Evolutionary conservation across 2,797 vertebrate genomes (phyloP), one percentile per base, ranked within the genome.

Genomic region (Vultur gryphus): DNA sequence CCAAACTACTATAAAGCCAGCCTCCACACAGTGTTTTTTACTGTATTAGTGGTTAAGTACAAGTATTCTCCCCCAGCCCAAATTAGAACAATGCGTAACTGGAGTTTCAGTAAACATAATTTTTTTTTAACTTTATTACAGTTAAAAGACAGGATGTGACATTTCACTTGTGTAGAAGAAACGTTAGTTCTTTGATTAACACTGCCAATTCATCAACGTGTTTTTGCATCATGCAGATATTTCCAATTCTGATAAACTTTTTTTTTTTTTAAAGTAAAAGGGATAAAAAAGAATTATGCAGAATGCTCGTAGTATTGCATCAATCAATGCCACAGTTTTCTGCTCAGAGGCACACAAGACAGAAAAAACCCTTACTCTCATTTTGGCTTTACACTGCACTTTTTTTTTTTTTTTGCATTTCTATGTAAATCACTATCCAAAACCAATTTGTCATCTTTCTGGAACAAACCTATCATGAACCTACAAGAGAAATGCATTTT

Each of bases 251-350:
- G 9, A 46, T 16, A 28, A 23, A 19, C 37, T 89, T 87, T 95
- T 88, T 84, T 66, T 87, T 76, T 61, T 85, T 77, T 66, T 59
- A 44, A 96, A 95, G 49, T 51, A 85, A 77, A 96, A 92, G 59
- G 59, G 59, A 55, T 70, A 77, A 73, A 89, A 86, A 62, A 39
- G 19, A 89, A 92, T 86, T 51, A 39, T 87, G 41, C 24, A 48
- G 73, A 77, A 75, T 84, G 62, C 66, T 97, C 25, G 80, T 14
- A 96, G 86, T 69, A 76, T 81, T 64, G 25, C 84, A 97, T 97
- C 97, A 94, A 96, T 97, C 95, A 97, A 92, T 96, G 96, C 11
- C 96, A 95, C 16, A 7, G 13, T 69, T 95, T 97, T 62, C 85
- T 96, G 84, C 84, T 96, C 93, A 95, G 84, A 91, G 95, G 76